Evolutionary conservation across 2,888 invertebrate species (phyloP), one percentile per base, ranked within the genome.

Genomic region (Cryptops parisi): DNA sequence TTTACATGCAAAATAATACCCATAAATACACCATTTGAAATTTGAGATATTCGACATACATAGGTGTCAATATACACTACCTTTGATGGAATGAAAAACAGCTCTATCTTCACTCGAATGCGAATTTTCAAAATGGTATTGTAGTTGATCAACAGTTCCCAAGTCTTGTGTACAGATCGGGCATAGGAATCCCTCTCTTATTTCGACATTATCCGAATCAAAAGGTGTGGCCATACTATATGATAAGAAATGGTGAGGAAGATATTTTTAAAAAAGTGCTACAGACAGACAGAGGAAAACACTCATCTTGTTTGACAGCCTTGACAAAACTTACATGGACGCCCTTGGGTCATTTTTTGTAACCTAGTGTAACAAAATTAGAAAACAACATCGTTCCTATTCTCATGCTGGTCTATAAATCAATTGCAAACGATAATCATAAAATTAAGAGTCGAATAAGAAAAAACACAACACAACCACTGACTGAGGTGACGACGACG

Each of bases 91-190:
- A 51, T 60, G 59, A 17, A 87, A 68, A 49, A 86, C 79, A 68
- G 86, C 87, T 63, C 85, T 83, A 63, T 89, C 87, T 66, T 91
- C 86, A 54, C 82, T 68, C 22, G 66, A 81, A 68, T 96, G 94
- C 52, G 79, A 75, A 57, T 82, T 82, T 68, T 91, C 88, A 65
- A 94, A 94, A 71, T 96, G 96, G 59, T 78, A 77, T 52, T 86
- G 83, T 53, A 96, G 74, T 65, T 84, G 82, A 51, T 79, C 76
- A 4, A 88, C 81, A 15, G 88, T 84, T 65, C 86, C 84, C 46
- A 90, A 76, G 68, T 96, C 93, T 39, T 82, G 81, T 72, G 88
- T 84, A 65, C 96, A 96, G 62, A 93, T 87, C 0, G 96, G 94
- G 68, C 96, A 96, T 9, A 96, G 74, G 66, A 96, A 94, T 3